Evolutionary conservation across 2,888 invertebrate species (phyloP).

Genomic region (Quadroppia sp.): DNA sequence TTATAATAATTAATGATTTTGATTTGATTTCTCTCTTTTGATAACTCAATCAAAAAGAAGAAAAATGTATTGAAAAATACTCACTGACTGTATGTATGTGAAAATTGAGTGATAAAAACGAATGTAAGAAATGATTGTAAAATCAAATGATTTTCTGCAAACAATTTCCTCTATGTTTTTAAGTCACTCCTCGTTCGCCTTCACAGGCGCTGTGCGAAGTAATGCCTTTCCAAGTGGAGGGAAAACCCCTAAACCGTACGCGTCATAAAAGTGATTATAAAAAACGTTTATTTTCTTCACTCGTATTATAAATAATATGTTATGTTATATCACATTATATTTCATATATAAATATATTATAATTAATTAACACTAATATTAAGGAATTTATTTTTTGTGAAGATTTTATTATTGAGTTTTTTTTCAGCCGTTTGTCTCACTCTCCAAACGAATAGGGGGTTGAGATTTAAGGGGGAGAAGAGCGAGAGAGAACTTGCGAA

Average conservation of each 20-base stretch:
- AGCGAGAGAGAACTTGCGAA: no score
- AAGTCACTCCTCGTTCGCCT: conserved; percentile 29
- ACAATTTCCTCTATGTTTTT: conserved; percentile 3
- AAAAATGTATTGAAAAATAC: no score
- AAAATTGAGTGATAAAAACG: background rate
- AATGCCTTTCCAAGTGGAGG: background rate
- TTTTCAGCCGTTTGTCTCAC: no score
- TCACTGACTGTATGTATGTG: no score
- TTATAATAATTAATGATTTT: background rate
- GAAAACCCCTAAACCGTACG: conserved; percentile 2
- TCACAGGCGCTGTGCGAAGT: background rate
- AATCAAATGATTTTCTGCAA: background rate
- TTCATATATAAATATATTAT: no score
- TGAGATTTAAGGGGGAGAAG: no score
- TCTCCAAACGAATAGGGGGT: no score
- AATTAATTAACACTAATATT: no score
- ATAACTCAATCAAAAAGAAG: background rate
- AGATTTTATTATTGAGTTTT: no score
- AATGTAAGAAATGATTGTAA: conserved; percentile 4
- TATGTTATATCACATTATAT: no score
- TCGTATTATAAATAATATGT: no score
- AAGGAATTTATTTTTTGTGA: no score
- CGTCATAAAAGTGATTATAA: conserved; percentile 18
- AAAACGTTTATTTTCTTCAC: background rate
- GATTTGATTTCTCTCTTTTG: background rate